Evolutionary conservation across 2,797 vertebrate species (phyloP), one percentile per base, ranked within the genome.

Genomic region (Chelidonichthys spinosus): DNA sequence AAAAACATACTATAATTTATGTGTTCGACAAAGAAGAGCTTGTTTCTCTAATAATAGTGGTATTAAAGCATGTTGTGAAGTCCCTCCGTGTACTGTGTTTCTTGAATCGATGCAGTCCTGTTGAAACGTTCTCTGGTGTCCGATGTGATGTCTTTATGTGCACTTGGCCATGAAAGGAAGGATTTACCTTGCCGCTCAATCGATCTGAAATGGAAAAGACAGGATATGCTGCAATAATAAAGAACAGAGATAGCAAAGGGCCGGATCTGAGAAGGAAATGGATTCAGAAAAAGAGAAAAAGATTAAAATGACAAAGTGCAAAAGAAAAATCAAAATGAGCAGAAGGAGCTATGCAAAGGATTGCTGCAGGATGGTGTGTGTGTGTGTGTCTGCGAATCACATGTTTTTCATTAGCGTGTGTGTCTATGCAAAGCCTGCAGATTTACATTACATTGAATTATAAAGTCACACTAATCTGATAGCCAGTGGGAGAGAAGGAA

Each of bases 401-500:
- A 33, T 65, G 37, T 11, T 70, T 68, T 63, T 63, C 42, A 40
- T 63, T 17, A 15, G n/a, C 14, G 40, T 33, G 32, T 44, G 62
- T 25, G 25, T 25, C 25, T 25, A 25, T 25, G 25, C 9, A 60
- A 53, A 63, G 25, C 40, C 43, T 58, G 32, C 39, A 40, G 67
- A 54, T 43, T 74, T 49, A 40, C 55, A 60, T 74, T 62, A 9
- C 50, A 59, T 6, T 68, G 61, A 62, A 82, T 66, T 69, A 72
- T 64, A 62, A 69, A 84, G 65, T 80, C 73, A 62, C n/a, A 46
- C 49, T 68, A 63, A 79, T 71, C 65, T 72, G 52, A 82, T 49
- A 47, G 62, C 42, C 15, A 5, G 25, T 52, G 44, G 14, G 52
- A 56, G 66, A 71, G n/a, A 60, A 13, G 43, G 50, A 18, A 42